Evolutionary conservation across 2,113 vertebrate genomes (phyloP).

Genomic region (Falcunculus frontatus): DNA sequence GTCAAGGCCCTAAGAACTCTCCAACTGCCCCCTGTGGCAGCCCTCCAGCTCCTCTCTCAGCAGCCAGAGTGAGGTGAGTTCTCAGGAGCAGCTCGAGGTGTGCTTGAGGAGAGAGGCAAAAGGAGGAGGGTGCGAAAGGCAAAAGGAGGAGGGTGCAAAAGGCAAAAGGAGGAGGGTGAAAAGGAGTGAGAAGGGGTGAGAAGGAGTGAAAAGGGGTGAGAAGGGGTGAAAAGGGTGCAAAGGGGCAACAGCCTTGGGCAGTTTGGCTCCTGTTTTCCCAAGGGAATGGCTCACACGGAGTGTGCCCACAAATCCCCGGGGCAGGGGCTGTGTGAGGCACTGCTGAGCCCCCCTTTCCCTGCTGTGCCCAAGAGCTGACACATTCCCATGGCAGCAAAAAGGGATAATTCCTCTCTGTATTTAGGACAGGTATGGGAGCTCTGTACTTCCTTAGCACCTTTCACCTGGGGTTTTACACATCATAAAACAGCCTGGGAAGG

Average conservation of each 20-base stretch:
- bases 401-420: background rate
- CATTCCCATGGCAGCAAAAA: background rate
- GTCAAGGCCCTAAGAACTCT: background rate
- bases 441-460: background rate
- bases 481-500: background rate
- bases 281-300: background rate
- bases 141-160: background rate
- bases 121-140: background rate
- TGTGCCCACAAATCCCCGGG: background rate
- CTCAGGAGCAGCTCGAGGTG: background rate
- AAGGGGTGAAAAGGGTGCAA: too few relatives aligned
- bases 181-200: too few relatives aligned
- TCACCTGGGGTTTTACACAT: background rate
- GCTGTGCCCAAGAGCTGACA: accelerated
- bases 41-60: background rate
- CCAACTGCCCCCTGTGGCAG: accelerated
- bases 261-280: background rate
- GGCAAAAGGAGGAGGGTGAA: background rate
- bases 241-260: background rate
- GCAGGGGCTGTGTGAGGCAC: background rate
- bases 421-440: background rate
- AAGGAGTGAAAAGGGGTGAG: too few relatives aligned
- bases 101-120: background rate
- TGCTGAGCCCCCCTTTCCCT: background rate
- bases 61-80: background rate